Percentiles rank a stretch among this genome's conserved stretches.
Evolutionary conservation across 2,888 invertebrate species (phyloP).

Genomic region (Mechanitis messenoides): DNA sequence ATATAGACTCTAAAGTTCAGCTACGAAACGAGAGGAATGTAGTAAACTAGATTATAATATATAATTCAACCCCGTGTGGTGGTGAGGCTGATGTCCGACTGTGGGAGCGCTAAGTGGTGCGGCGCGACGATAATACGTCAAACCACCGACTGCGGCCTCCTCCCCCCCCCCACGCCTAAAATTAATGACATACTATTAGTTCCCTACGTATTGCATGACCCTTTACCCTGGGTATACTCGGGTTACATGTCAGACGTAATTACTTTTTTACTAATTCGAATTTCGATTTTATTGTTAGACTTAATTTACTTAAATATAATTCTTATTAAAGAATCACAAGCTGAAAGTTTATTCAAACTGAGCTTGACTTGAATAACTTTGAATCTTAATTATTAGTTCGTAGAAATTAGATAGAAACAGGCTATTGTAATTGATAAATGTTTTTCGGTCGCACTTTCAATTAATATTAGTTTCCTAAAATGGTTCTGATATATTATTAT

Average conservation of each 20-base stretch:
- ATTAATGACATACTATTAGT: conserved; percentile 41
- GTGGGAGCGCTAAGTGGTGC: conserved; percentile 49
- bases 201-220: conserved; percentile 11
- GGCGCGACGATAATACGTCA: conserved; percentile 61
- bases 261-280: conserved; percentile 1
- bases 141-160: conserved; percentile 53
- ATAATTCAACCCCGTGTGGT: conserved; percentile 21
- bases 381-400: too few relatives aligned
- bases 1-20: conserved; percentile 5
- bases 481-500: too few relatives aligned
- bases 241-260: background rate
- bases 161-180: conserved; percentile 42
- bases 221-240: conserved; percentile 18
- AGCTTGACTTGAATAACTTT: too few relatives aligned
- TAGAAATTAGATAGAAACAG: too few relatives aligned
- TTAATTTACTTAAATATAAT: background rate
- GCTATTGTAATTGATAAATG: too few relatives aligned
- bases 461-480: too few relatives aligned
- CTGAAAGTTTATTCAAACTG: too few relatives aligned
- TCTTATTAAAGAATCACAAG: too few relatives aligned
- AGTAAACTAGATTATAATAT: conserved; percentile 5
- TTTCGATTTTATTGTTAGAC: background rate
- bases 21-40: background rate
- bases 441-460: too few relatives aligned
- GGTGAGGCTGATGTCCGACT: conserved; percentile 31